Base-by-base conservation (phyloP, 2,888 invertebrate genomes). In the Mesochorus sp. region DNA sequence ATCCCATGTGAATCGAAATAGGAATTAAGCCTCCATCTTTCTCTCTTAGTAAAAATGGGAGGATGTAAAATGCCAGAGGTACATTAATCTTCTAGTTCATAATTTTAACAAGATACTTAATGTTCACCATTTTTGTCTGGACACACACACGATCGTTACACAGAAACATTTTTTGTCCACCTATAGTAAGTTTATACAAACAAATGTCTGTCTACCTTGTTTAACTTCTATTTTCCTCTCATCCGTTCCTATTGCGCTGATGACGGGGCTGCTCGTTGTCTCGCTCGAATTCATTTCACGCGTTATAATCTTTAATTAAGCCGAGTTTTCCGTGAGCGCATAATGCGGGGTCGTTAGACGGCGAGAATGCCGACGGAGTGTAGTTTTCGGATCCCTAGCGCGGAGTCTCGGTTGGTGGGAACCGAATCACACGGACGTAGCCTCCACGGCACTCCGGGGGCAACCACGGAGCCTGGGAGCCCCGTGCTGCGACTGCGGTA, bases 241-340 rank as follows among this genome's bases (percentile, higher is more conserved):
- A 34, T 59, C 57, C 62, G 39, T 61, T 55, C 17, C 31, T 49
- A 26, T 37, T 34, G 28, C 47, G 53, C 26, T 37, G 64, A 37
- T 64, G 59, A 44, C 34, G 71, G 39, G 53, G 28, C 14, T 31
- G 53, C 66, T 68, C 57, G 76, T 72, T 76, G 78, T 81, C 79
- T 82, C 81, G 82, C 85, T 85, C 81, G 84, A 85, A 85, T 88
- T 86, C 86, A 84, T 87, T 88, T 87, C 83, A 85, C 86, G 85
- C 88, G 84, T 87, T 87, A 88, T 87, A 86, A 87, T 88, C 85
- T 87, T 88, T 88, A 88, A 88, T 88, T 87, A 87, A 87, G 85
- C 78, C 75, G 83, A 84, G 82, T 86, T 84, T 85, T 85, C 86
- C 83, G 76, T 75, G 77, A 64, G 84, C 79, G 83, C 83, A 85